Evolutionary conservation across 2,113 vertebrate species (phyloP), one percentile per base, ranked within the genome.

Genomic region (Solea solea): DNA sequence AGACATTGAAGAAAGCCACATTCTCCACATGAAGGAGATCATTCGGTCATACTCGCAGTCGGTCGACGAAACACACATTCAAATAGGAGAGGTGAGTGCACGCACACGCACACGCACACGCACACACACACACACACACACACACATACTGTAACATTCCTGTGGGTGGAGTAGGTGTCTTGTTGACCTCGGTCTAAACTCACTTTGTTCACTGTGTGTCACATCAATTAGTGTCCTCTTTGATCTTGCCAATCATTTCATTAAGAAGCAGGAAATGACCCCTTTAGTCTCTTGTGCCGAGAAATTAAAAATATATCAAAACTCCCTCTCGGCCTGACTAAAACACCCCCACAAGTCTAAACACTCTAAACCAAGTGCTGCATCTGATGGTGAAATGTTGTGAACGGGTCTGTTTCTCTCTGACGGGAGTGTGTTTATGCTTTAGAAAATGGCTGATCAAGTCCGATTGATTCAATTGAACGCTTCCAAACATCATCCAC

Each of bases 11-110:
- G 96, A 98, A 94, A 95, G 84, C 56, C 96, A 99, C 90, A 93
- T 98, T 56, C 78, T 96, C 80, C 97, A 95, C 71, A 96, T 98
- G 95, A 98, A 98, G 90, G 95, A 96, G 84, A 98, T 99, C 86
- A 96, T 98, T 82, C 94, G 90, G 68, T 95, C 94, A 0, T 97
- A 97, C 81, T 96, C 95, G 64, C 94, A 94, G 86, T 96, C 95
- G 21, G 90, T 98, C 76, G 96, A 97, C 58, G 97, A 98, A 91
- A 96, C 96, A 8, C 95, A 99, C 89, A 69, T 94, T 53, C 96
- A 98, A 54, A 97, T 98, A 63, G 96, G 94, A 89, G 96, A 97
- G 96, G 97, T 98, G 90, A 94, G 92, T 86, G 51, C 34, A 9
- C 41, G 21, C 69, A 15, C 55, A 9, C 34, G 39, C 40, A 64